Evolutionary conservation across 2,888 invertebrate genomes (phyloP).

Genomic region (Tetanocera ferruginea): DNA sequence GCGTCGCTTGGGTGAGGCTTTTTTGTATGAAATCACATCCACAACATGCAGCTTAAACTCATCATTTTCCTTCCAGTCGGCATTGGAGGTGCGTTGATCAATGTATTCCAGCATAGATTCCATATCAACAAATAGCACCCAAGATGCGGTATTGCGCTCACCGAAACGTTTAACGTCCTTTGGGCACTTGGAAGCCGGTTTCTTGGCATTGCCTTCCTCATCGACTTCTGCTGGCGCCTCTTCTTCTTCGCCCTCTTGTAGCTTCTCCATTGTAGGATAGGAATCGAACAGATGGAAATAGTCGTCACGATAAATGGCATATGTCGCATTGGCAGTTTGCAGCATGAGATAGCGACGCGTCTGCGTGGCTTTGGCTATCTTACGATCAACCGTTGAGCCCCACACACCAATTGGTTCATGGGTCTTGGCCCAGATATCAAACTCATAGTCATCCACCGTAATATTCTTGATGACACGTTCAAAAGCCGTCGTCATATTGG

Average conservation of each 20-base stretch:
- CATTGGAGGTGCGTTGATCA: slow-evolving; percentile 53
- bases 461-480: slow-evolving; percentile 77
- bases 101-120: slow-evolving; percentile 61
- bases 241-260: slow-evolving; percentile 50
- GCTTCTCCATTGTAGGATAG: slow-evolving; percentile 69
- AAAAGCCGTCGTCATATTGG: slow-evolving; percentile 72
- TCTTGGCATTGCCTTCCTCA: slow-evolving; percentile 40
- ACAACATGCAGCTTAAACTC: slow-evolving; percentile 61
- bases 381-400: slow-evolving; percentile 50
- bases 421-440: slow-evolving; percentile 73
- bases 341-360: slow-evolving; percentile 72
- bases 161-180: slow-evolving; percentile 57
- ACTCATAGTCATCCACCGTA: slow-evolving; percentile 75
- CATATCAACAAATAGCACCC: slow-evolving; percentile 63
- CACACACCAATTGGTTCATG: slow-evolving; percentile 70
- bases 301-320: slow-evolving; percentile 74
- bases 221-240: slow-evolving; percentile 44
- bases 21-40: slow-evolving; percentile 62
- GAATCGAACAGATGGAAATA: slow-evolving; percentile 77
- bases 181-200: slow-evolving; percentile 48
- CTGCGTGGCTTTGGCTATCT: slow-evolving; percentile 58
- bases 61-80: slow-evolving; percentile 57
- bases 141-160: slow-evolving; percentile 67
- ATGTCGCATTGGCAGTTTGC: slow-evolving; percentile 73
- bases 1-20: slow-evolving; percentile 58